phyloP scores from a whole-genome alignment of 2,888 invertebrate species.

The Autographa pulchrina region DNA sequence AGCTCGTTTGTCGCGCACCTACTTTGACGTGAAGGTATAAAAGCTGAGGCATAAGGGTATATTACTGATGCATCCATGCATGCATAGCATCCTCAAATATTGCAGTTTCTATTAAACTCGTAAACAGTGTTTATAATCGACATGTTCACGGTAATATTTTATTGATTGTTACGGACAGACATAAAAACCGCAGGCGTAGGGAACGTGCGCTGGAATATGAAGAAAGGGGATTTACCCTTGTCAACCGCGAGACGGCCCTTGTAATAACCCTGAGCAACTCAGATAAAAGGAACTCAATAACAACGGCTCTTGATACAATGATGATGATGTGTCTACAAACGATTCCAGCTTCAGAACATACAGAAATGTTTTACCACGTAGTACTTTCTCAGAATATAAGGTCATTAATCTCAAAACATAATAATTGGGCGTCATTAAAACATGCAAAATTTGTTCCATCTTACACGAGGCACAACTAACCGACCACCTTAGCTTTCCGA shows the following conservation, averaged over 20 bases:
- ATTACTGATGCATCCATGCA: neutral
- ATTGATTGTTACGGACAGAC: constrained; percentile 61
- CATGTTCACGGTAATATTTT: constrained; percentile 49
- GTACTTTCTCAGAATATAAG: neutral
- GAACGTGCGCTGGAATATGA: constrained; percentile 75
- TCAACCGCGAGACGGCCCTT: constrained; percentile 78
- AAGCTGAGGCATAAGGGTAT: neutral
- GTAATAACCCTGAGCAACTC: constrained; percentile 80
- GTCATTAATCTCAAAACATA: neutral
- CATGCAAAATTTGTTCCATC: no score
- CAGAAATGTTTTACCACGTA: neutral
- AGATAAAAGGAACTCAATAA: constrained; percentile 77
- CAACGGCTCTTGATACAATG: constrained; percentile 63
- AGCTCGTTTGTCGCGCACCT: neutral
- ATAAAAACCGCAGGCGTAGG: constrained; percentile 61
- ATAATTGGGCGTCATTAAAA: neutral
- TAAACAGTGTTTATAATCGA: constrained; percentile 47
- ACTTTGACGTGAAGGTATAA: neutral
- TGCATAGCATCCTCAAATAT: neutral
- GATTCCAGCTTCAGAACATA: neutral
- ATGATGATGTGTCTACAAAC: constrained; percentile 45
- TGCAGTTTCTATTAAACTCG: constrained; percentile 34
- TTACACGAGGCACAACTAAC: no score
- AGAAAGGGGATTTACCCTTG: constrained; percentile 87
- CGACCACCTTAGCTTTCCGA: no score